Evolutionary conservation across 2,888 invertebrate species (phyloP), one percentile per base, ranked within the genome.

Genomic region (Gerris lacustris): DNA sequence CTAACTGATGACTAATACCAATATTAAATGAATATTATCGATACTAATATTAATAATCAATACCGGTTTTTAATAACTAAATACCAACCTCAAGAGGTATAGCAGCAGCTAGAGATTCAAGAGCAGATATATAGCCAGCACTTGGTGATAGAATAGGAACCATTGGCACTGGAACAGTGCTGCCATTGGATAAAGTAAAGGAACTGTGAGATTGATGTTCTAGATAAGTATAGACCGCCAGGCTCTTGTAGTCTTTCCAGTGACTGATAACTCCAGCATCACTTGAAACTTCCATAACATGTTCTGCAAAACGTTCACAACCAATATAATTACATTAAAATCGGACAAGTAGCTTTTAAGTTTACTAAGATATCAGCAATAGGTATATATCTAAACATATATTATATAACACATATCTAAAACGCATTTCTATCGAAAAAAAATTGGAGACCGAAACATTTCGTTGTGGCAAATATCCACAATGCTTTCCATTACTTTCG

Each of bases 231-330:
- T 77, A 79, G 0, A 78, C 78, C 2, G 78, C 77, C 44, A 79
- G 73, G 45, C 77, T 76, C 68, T 78, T 76, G 72, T 74, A 79
- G 73, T 79, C 78, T 68, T 76, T 76, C 79, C 79, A 79, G 73
- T 79, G 79, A 63, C 77, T 77, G 76, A 79, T 77, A 63, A 79
- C 77, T 43, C 79, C 79, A 4, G 78, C 76, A 72, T 79, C 78
- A 31, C 77, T 77, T 43, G 76, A 75, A 15, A 79, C 70, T 68
- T 78, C 77, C 69, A 79, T 71, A 31, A 75, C 74, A 67, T 75
- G 74, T 63, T 73, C 74, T 75, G 69, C 17, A 70, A 70, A 15
- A 66, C 44, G 18, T 17, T 18, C 6, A 43, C 5, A 5, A 11
- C 63, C 44, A 15, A 55, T 44, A 62, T 31, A 31, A 31, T 31